These are phyloP conservation scores for Enteromius unitaeniatus DNA, from an alignment of 2,797 vertebrate genomes.

Conservation along the genomic window DNA sequence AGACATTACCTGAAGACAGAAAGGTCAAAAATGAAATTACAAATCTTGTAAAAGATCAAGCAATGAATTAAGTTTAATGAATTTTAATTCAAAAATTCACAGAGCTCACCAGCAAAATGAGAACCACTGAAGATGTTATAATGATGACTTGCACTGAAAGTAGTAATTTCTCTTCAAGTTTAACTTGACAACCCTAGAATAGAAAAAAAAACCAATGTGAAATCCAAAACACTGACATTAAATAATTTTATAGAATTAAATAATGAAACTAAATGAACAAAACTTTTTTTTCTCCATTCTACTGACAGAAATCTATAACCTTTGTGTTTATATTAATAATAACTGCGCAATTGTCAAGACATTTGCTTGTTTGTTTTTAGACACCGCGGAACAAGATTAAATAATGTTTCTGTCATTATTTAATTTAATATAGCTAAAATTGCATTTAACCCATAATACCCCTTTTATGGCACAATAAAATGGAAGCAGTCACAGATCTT, in stretches of 20 bases:
- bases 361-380: background rate
- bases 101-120: conserved; percentile 66
- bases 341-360: background rate
- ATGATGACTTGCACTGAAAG: conserved; percentile 63
- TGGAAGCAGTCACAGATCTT: background rate
- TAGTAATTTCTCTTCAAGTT: conserved; percentile 60
- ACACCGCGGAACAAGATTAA: background rate
- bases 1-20: conserved; percentile 62
- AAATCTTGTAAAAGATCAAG: conserved; percentile 21
- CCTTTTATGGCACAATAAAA: background rate
- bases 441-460: background rate
- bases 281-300: background rate
- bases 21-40: conserved; percentile 14
- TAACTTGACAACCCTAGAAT: conserved; percentile 70
- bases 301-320: background rate
- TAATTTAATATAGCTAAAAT: background rate
- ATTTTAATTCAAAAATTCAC: background rate
- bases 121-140: conserved; percentile 53
- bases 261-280: background rate
- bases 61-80: background rate
- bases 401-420: background rate
- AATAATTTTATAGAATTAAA: background rate
- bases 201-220: conserved; percentile 23
- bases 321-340: background rate
- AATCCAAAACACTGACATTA: background rate